Percentiles rank a stretch among this genome's conserved stretches.
phyloP scores from a whole-genome alignment of 1,140 invertebrate genomes.

The Pachyrhynchus sulphureomaculatus region DNA sequence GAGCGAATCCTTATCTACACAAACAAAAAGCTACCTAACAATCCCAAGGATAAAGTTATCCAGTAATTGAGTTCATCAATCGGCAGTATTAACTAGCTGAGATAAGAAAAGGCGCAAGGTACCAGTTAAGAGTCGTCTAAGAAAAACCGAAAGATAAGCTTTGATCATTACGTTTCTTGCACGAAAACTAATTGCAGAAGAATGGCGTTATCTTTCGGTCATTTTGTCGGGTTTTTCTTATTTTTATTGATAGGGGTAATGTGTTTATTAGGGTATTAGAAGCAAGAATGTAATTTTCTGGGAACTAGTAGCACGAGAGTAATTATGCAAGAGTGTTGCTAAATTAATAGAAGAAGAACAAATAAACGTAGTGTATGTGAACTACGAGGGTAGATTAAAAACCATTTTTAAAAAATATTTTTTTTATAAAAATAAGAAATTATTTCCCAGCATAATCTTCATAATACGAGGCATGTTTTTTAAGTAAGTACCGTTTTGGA shows the following conservation, averaged over 20 bases:
- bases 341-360: too few species aligned
- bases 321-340: too few species aligned
- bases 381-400: too few species aligned
- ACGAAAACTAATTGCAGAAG: conserved; percentile 16
- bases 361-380: too few species aligned
- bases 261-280: conserved; percentile 5
- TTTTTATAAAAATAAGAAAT: too few species aligned
- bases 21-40: conserved; percentile 27
- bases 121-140: conserved; percentile 16
- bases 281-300: too few species aligned
- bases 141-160: conserved; percentile 22
- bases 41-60: conserved; percentile 5
- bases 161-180: conserved; percentile 25
- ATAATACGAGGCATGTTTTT: too few species aligned
- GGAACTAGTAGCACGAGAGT: too few species aligned
- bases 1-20: conserved; percentile 5
- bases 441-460: too few species aligned
- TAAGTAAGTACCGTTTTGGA: too few species aligned
- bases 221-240: conserved; percentile 8
- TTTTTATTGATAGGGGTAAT: conserved; percentile 24
- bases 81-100: conserved; percentile 17
- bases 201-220: conserved; percentile 13
- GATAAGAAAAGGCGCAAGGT: conserved; percentile 14
- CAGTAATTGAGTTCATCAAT: conserved; percentile 25
- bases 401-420: too few species aligned